phyloP scores from a whole-genome alignment of 2,888 invertebrate genomes.

The Belgica antarctica region DNA sequence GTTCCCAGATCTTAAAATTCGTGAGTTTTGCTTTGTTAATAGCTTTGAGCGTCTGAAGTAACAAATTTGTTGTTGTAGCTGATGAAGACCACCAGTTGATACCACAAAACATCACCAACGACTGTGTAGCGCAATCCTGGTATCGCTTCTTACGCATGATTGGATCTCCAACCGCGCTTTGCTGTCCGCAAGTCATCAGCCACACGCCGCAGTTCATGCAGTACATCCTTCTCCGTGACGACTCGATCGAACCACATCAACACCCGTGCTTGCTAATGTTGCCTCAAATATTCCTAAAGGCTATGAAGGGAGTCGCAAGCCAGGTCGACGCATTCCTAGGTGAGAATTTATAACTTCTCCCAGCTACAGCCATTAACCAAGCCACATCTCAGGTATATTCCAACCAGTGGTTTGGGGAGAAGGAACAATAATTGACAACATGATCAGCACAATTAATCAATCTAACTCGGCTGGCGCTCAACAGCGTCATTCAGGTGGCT shows the following conservation, averaged over 20 bases:
- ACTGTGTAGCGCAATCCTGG: slow-evolving; percentile 93
- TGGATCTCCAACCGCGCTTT: slow-evolving; percentile 91
- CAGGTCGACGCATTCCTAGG: slow-evolving; percentile 95
- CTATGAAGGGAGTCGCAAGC: slow-evolving; percentile 88
- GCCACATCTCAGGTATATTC: slow-evolving; percentile 36
- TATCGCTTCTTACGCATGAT: slow-evolving; percentile 90
- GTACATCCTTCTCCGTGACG: slow-evolving; percentile 76
- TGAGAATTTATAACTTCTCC: too few relatives aligned
- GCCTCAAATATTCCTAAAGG: slow-evolving; percentile 87
- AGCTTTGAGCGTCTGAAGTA: background rate
- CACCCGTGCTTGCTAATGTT: slow-evolving; percentile 82
- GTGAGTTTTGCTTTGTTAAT: slow-evolving; percentile 56
- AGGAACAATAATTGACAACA: slow-evolving; percentile 37
- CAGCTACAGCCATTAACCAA: background rate
- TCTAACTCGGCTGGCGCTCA: slow-evolving; percentile 28
- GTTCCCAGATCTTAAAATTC: slow-evolving; percentile 77
- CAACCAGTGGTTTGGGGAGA: slow-evolving; percentile 35
- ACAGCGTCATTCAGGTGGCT: slow-evolving; percentile 44
- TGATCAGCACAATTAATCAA: slow-evolving; percentile 35
- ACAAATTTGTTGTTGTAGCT: slow-evolving; percentile 56
- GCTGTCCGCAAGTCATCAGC: slow-evolving; percentile 75
- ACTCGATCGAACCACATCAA: slow-evolving; percentile 82
- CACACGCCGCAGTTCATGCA: slow-evolving; percentile 67
- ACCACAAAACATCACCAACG: slow-evolving; percentile 79
- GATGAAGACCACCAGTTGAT: slow-evolving; percentile 83